Base-by-base conservation (phyloP, 2,797 vertebrate genomes). In the Remorina albescens region DNA sequence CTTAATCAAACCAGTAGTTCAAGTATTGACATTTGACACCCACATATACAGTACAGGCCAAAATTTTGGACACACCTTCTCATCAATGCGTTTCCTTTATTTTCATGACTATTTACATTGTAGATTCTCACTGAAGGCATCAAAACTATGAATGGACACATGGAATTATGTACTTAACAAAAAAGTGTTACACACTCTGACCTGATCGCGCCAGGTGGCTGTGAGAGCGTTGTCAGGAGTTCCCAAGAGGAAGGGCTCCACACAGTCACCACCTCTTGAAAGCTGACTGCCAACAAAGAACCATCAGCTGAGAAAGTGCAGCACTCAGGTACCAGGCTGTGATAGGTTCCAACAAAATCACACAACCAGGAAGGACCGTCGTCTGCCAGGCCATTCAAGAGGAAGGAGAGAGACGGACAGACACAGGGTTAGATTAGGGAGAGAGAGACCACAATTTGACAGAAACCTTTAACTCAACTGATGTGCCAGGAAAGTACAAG, bases 241-340 rank as follows among this genome's bases (percentile, higher is more conserved):
- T 97, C 97, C 98, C 98, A 99, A 8, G 94, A 95, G 54, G 92
- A 82, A 0, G 95, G 93, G 83, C 94, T 96, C 98, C 98, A 99
- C 12, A 99, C 56, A 0, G 97, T 97, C 88, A 97, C 90, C 81
- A 95, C 96, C 89, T 96, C 95, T 75, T 96, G 93, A 73, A 98
- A 99, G 92, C 94, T 90, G 59, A 98, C 95, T 0, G 96, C 97
- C 86, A 99, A 88, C 83, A 99, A 84, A 67, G 98, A 99, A 19
- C 96, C 95, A 6, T 99, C 98, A 62, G 96, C 96, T 5, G 97
- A 98, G 90, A 99, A 99, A 66, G 96, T 94, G 89, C 97, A 97
- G 88, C 95, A 90, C 0, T 90, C 91, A 0, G 97, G 96, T 74
- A 86, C 92, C 81, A 97, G 95, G 82, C 92, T 84, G 87, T 96